These are phyloP conservation scores for Lepus oiostolus DNA, from an alignment of 2,797 vertebrate species.

Conservation along the genomic window DNA sequence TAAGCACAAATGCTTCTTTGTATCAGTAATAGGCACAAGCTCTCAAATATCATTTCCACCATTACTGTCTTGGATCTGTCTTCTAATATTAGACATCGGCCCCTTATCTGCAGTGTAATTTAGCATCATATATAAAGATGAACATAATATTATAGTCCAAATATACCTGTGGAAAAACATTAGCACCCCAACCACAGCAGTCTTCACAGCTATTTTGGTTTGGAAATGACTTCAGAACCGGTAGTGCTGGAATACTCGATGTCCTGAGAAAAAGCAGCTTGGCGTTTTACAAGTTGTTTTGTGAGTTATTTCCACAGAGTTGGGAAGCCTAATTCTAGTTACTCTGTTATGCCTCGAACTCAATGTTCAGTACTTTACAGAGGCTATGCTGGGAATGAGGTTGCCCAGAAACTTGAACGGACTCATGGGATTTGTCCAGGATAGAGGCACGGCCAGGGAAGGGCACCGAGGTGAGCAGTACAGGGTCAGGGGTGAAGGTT, in stretches of 20 bases:
- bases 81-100: neutral
- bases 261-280: neutral
- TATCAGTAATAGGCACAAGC: neutral
- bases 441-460: neutral
- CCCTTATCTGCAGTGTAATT: neutral
- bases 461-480: neutral
- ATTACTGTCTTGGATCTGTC: neutral
- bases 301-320: neutral
- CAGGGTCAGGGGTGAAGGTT: neutral
- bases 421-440: neutral
- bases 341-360: neutral
- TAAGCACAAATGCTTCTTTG: constrained; percentile 1
- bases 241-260: neutral
- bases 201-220: neutral
- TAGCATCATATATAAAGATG: neutral
- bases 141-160: neutral
- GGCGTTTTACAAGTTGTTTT: neutral
- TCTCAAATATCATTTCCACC: neutral
- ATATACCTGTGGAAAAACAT: neutral
- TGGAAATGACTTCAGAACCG: neutral
- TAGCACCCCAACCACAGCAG: neutral
- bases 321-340: neutral
- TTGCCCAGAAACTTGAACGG: neutral
- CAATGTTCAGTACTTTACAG: neutral
- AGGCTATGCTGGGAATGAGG: neutral